Evolutionary conservation across 2,113 vertebrate species (phyloP).

Genomic region (Colossoma macropomum): DNA sequence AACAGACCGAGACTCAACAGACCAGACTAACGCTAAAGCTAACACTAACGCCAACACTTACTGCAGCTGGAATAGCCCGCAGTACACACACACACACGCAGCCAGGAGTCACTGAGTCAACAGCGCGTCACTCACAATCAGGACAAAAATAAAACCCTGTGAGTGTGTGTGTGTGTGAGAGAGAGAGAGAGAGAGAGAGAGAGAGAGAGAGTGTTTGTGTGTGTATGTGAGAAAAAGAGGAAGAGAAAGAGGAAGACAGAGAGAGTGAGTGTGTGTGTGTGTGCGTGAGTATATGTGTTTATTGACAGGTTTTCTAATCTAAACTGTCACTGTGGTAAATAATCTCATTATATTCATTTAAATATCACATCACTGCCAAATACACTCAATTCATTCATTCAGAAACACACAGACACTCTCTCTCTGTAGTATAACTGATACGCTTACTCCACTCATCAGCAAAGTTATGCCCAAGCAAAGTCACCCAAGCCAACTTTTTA

Average conservation of each 20-base stretch:
- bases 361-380: not conserved
- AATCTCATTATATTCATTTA: conserved; percentile 31
- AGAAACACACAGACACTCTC: too few relatives aligned
- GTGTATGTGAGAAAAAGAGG: not conserved
- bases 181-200: too few relatives aligned
- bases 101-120: not conserved
- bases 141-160: not conserved
- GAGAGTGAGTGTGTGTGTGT: not conserved
- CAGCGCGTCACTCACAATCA: not conserved
- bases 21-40: too few relatives aligned
- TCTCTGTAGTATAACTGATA: too few relatives aligned
- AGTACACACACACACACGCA: not conserved
- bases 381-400: too few relatives aligned
- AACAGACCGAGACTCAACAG: not conserved
- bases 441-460: too few relatives aligned
- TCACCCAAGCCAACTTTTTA: too few relatives aligned
- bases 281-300: not conserved
- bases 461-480: too few relatives aligned
- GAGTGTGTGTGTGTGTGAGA: too few relatives aligned
- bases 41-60: too few relatives aligned
- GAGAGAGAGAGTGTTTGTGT: not conserved
- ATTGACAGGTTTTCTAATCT: conserved; percentile 33
- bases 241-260: too few relatives aligned
- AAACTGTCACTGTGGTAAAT: conserved; percentile 42
- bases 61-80: too few relatives aligned